Percentiles rank a stretch among this genome's conserved stretches.
phyloP scores from a whole-genome alignment of 2,113 vertebrate species.

The Dermatemys mawii region DNA sequence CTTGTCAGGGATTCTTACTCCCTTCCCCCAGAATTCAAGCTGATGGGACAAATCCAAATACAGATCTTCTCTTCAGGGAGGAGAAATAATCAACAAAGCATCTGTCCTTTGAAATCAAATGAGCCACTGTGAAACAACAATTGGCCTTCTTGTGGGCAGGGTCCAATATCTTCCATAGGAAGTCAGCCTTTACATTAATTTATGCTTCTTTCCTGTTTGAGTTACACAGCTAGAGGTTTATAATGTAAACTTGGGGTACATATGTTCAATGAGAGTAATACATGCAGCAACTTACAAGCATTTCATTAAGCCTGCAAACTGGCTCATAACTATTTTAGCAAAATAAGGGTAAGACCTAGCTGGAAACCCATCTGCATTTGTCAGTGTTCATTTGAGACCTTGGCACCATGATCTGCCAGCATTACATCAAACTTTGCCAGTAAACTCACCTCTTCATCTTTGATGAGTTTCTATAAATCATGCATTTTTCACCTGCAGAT shows the following conservation, averaged over 20 bases:
- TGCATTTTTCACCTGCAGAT: neutral
- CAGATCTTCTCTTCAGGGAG: neutral
- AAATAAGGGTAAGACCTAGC: too few species aligned
- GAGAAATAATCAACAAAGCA: neutral
- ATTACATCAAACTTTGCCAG: too few species aligned
- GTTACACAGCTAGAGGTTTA: neutral
- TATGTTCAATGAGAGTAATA: neutral
- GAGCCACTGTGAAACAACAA: too few species aligned
- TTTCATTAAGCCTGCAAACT: neutral
- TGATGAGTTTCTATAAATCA: neutral
- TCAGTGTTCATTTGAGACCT: neutral
- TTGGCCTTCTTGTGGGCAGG: neutral
- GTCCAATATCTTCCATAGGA: neutral
- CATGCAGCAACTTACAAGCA: neutral
- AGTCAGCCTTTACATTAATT: neutral
- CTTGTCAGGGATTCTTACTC: neutral
- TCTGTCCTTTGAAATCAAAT: neutral
- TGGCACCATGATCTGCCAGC: too few species aligned
- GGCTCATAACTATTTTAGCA: neutral
- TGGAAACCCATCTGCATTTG: too few species aligned
- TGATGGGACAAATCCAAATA: neutral
- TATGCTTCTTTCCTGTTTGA: neutral
- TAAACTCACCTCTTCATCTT: neutral
- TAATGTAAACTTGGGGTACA: neutral
- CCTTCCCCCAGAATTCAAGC: neutral